A percentile compares a stretch with the other conserved stretches of the same genome.
Evolutionary conservation across 2,888 invertebrate genomes (phyloP).

Genomic region (Drosophila longiperda): DNA sequence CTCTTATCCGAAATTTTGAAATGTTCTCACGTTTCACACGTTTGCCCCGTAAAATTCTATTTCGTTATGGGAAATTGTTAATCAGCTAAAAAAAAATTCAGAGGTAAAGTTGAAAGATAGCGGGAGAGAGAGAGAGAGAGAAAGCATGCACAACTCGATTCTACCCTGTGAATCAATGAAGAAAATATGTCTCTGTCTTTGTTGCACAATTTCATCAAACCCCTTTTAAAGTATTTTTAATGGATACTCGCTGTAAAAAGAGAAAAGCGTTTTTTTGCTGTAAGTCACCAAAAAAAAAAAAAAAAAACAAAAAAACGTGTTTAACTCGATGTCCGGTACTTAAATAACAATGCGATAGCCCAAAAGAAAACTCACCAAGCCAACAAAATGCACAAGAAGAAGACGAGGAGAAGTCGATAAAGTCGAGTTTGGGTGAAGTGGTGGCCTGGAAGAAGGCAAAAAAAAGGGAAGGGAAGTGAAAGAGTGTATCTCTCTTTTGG

Average conservation of each 20-base stretch:
- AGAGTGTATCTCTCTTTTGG: neutral
- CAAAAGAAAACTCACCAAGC: slow-evolving; percentile 42
- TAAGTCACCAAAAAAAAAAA: slow-evolving; percentile 25
- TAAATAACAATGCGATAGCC: slow-evolving; percentile 58
- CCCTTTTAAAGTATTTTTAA: neutral
- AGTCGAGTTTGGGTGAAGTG: neutral
- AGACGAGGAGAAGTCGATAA: neutral
- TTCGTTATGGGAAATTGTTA: slow-evolving; percentile 39
- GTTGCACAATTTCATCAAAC: neutral
- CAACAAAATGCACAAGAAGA: slow-evolving; percentile 21
- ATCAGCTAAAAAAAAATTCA: slow-evolving; percentile 20
- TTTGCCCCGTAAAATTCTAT: slow-evolving; percentile 60
- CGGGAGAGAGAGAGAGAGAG: neutral
- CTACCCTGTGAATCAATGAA: neutral
- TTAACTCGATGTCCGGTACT: slow-evolving; percentile 69
- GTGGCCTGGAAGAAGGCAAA: neutral
- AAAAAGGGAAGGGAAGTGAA: neutral
- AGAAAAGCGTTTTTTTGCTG: slow-evolving; percentile 42
- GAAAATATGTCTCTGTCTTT: neutral
- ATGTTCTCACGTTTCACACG: slow-evolving; percentile 67
- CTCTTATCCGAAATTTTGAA: slow-evolving; percentile 30
- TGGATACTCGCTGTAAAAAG: slow-evolving; percentile 25
- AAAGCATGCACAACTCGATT: neutral
- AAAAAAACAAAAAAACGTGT: slow-evolving; percentile 55
- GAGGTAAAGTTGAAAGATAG: neutral